A percentile compares a stretch with the other conserved stretches of the same genome.
Evolutionary conservation across 1,140 invertebrate genomes (phyloP).

Genomic region (Reticulitermes speratus): DNA sequence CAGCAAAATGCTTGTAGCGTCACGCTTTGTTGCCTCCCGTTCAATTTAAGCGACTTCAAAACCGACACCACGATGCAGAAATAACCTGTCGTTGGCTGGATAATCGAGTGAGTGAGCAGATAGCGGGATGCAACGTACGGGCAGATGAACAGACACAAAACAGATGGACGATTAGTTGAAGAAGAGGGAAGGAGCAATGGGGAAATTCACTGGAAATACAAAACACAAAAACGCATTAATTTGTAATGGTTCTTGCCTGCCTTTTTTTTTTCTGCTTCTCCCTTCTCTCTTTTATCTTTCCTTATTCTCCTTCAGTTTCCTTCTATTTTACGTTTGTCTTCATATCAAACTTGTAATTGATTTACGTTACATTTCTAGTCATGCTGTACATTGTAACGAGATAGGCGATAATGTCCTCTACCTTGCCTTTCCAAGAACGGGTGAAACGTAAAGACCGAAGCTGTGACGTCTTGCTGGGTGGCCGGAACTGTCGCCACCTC

Average conservation of each 20-base stretch:
- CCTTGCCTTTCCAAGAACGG: too few relatives aligned
- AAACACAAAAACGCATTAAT: too few relatives aligned
- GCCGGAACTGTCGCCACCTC: too few relatives aligned
- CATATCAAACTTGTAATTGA: background rate
- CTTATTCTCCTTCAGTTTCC: background rate
- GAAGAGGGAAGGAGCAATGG: background rate
- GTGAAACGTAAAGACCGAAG: too few relatives aligned
- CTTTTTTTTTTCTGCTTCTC: background rate
- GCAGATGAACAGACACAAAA: too few relatives aligned
- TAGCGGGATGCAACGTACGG: too few relatives aligned
- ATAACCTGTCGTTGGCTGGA: background rate
- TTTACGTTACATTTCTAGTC: too few relatives aligned
- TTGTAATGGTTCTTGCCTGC: background rate
- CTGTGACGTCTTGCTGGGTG: too few relatives aligned
- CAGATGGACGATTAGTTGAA: too few relatives aligned
- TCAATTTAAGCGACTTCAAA: background rate
- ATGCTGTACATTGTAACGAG: too few relatives aligned
- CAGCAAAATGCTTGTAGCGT: background rate
- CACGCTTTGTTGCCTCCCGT: constrained; percentile 8
- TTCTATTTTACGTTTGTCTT: background rate
- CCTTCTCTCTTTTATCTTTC: background rate
- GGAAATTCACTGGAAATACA: background rate
- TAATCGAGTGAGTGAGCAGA: too few relatives aligned
- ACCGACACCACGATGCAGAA: background rate
- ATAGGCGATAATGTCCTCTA: too few relatives aligned